These are phyloP conservation scores for Bujurquina vittata DNA, from an alignment of 2,113 vertebrate genomes.

Conservation along the genomic window DNA sequence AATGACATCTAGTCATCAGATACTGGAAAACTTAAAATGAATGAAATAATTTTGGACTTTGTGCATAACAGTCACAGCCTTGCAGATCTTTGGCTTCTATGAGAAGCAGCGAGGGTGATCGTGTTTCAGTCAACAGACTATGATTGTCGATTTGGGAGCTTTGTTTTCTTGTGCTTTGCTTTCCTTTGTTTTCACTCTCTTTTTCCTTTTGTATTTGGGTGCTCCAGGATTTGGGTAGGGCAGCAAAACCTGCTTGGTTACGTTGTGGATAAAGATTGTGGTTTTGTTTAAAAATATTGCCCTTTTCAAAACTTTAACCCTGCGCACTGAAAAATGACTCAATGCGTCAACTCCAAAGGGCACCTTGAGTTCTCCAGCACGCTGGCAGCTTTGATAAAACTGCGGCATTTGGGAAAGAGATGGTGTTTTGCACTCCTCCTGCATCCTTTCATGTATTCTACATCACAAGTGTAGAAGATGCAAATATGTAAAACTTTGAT, in stretches of 20 bases:
- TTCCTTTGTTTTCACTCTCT: fast-evolving
- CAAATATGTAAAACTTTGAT: too few species aligned
- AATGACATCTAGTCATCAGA: background rate
- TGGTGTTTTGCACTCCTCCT: background rate
- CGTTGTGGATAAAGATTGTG: background rate
- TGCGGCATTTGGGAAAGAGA: background rate
- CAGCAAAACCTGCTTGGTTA: background rate
- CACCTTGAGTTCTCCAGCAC: background rate
- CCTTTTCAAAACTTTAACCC: background rate
- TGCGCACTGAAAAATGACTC: background rate
- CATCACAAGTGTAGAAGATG: too few species aligned
- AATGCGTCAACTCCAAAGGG: background rate
- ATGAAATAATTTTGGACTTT: background rate
- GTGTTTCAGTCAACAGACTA: background rate
- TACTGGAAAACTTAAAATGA: background rate
- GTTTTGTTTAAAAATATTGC: too few species aligned
- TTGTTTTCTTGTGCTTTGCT: background rate
- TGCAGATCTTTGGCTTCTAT: background rate
- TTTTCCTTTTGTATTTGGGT: background rate
- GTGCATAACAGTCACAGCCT: background rate
- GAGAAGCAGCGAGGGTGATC: fast-evolving
- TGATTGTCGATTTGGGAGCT: background rate
- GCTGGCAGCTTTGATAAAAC: background rate
- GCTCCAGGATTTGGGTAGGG: background rate
- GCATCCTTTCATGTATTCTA: too few species aligned